A percentile compares a stretch with the other conserved stretches of the same genome.
Conservation (phyloP, 2,113 vertebrate genomes). For the Onychostruthus taczanowskii region DNA sequence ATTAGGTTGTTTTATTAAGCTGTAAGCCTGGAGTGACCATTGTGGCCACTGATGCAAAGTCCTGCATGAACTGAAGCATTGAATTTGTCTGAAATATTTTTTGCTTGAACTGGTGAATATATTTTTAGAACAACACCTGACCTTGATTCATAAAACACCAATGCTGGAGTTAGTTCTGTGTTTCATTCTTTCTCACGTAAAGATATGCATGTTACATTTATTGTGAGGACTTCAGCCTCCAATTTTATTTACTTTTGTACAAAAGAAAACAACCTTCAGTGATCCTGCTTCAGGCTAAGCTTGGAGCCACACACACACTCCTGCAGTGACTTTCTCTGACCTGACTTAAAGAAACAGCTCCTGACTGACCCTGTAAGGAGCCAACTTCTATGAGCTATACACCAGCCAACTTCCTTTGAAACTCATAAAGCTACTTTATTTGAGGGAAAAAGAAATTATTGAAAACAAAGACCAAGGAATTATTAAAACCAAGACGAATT, state of each 20-base stretch:
- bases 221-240: background rate
- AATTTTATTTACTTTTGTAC: background rate
- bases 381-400: rapidly evolving
- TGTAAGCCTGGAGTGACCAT: background rate
- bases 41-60: background rate
- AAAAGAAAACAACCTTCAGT: background rate
- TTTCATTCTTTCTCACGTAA: background rate
- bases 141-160: background rate
- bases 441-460: background rate
- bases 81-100: background rate
- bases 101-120: background rate
- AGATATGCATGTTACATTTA: background rate
- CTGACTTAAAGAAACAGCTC: background rate
- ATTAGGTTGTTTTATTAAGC: background rate
- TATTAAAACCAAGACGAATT: background rate
- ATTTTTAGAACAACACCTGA: background rate
- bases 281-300: background rate
- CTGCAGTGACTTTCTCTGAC: background rate
- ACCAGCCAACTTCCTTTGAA: background rate
- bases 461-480: background rate
- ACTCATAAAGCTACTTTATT: background rate
- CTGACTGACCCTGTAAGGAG: background rate
- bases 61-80: background rate
- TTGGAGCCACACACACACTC: background rate
- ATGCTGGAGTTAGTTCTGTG: background rate